Evolutionary conservation across 1,140 invertebrate species (phyloP), one percentile per base, ranked within the genome.

Genomic region (Saccostrea cuccullata): DNA sequence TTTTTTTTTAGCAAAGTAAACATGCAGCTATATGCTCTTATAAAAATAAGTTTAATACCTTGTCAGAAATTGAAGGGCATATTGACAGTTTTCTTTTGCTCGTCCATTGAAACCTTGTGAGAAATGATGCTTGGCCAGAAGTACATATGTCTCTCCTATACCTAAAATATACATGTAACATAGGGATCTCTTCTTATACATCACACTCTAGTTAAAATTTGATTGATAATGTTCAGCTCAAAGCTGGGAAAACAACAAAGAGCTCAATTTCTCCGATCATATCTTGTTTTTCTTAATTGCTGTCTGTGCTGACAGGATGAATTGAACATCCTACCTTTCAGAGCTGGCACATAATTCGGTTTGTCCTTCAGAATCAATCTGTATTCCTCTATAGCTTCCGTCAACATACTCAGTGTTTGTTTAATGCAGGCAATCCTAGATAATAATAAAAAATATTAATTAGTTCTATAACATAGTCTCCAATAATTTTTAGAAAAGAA

Each of bases 351-450:
- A 93, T 97, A 97, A 88, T 96, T 92, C 12, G 96, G 95, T 91
- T 97, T 95, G 11, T 95, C 94, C 47, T 95, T 89, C 6, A 98
- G 94, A n/a, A 98, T 96, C 64, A 95, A 93, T 92, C 96, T 95
- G 94, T 97, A 98, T 89, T 97, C 96, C 8, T 93, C 91, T 90
- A 97, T 96, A 11, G 97, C 97, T 90, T 98, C 97, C 40, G 95
- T 93, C 94, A 96, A 96, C 91, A 97, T 95, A 70, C 97, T 97
- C 84, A 98, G 95, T 12, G 96, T 95, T 95, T 97, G 96, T 95
- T 97, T 97, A 82, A 98, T 97, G 82, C 96, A 96, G 2, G 97
- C 97, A 91, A 98, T 96, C 87, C 94, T 93, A 70, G 30, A 36
- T 36, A 36, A 36, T 36, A 36, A 36, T 36, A 0, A 36, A 36